Evolutionary conservation across 1,140 invertebrate genomes (phyloP).

Genomic region (Tetramorium alpestre): DNA sequence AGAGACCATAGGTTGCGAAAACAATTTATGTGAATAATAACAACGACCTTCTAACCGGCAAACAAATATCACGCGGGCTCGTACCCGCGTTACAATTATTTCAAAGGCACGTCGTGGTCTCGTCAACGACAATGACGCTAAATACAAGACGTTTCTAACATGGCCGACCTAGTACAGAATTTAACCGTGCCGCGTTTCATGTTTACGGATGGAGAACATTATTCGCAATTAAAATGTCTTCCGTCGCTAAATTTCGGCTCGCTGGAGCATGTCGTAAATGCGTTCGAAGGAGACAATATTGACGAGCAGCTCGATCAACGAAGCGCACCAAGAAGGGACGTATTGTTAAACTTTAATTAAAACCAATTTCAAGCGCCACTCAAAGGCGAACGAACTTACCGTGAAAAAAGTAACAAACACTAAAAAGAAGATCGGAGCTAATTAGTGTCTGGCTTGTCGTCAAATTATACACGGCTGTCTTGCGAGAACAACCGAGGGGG

Average conservation of each 20-base stretch:
- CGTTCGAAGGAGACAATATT: constrained; percentile 61
- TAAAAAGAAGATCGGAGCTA: constrained; percentile 65
- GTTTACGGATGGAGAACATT: constrained; percentile 14
- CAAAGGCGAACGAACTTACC: constrained; percentile 61
- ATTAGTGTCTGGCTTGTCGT: constrained; percentile 65
- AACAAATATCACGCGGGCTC: constrained; percentile 5
- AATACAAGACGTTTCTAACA: constrained; percentile 33
- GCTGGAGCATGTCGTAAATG: constrained; percentile 38
- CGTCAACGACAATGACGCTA: constrained; percentile 29
- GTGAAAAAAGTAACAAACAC: constrained; percentile 60
- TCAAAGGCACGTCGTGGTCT: constrained; percentile 21
- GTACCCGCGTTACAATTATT: constrained; percentile 28
- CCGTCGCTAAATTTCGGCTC: constrained; percentile 24
- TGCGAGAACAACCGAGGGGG: background rate
- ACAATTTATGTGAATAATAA: constrained; percentile 58
- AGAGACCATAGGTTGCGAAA: constrained; percentile 23
- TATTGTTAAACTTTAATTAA: constrained; percentile 76
- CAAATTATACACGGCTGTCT: constrained; percentile 36
- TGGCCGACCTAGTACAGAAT: background rate
- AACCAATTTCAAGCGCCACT: constrained; percentile 69
- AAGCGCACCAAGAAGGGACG: constrained; percentile 53
- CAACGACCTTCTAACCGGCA: background rate
- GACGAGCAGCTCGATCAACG: constrained; percentile 42
- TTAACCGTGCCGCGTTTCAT: constrained; percentile 1
- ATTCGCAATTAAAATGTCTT: constrained; percentile 66